phyloP scores from a whole-genome alignment of 1,140 invertebrate species.

The Hypsibius dujardini region DNA sequence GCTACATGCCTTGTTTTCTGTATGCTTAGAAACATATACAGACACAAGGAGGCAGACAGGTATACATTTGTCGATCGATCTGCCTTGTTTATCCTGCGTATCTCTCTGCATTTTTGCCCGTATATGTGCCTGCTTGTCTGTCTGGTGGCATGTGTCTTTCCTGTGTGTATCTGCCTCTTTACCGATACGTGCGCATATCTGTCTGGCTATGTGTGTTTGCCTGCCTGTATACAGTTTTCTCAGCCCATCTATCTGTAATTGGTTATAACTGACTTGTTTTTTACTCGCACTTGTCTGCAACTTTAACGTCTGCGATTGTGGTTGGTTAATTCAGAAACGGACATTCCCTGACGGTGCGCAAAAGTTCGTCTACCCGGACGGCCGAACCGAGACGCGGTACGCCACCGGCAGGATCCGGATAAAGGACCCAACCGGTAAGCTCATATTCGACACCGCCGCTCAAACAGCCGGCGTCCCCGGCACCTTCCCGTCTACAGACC shows the following conservation, averaged over 20 bases:
- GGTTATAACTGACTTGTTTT: not conserved
- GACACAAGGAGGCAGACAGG: too few relatives aligned
- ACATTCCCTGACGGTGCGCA: slow-evolving; percentile 82
- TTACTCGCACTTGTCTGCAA: not conserved
- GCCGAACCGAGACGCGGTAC: slow-evolving; percentile 69
- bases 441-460: slow-evolving; percentile 34
- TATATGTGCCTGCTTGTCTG: too few relatives aligned
- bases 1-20: too few relatives aligned
- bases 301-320: not conserved
- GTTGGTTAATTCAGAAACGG: slow-evolving; percentile 43
- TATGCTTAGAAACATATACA: too few relatives aligned
- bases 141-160: too few relatives aligned
- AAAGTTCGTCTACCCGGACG: slow-evolving; percentile 68
- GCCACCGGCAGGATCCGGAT: slow-evolving; percentile 62
- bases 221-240: too few relatives aligned
- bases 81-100: too few relatives aligned
- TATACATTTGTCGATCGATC: too few relatives aligned
- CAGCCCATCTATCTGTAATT: not conserved
- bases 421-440: slow-evolving; percentile 63
- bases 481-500: too few relatives aligned
- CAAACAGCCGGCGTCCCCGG: too few relatives aligned
- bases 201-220: not conserved
- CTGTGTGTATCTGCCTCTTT: not conserved
- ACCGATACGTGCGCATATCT: slow-evolving; percentile 2
- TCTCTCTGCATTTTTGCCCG: too few relatives aligned